Evolutionary conservation across 2,113 vertebrate species (phyloP), one percentile per base, ranked within the genome.

Genomic region (Corythornis vintsioides): DNA sequence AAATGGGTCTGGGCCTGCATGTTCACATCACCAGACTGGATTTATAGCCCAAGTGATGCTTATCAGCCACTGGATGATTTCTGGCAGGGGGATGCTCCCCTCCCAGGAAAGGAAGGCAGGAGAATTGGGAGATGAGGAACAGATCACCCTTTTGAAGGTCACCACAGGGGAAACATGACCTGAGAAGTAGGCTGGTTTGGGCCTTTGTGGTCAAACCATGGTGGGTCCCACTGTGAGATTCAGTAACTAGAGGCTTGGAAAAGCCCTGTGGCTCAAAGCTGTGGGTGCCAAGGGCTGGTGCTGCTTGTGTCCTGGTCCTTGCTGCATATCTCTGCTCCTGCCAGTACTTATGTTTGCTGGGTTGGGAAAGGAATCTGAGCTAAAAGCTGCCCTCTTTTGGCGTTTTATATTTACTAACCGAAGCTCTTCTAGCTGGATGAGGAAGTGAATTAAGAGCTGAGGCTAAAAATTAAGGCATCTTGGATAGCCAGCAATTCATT

Each of bases 371-470:
- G n/a, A 83, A 86, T 29, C 29, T 2, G 45, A 88, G 65, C 35
- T 65, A 61, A 80, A 80, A 92, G 42, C 72, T 42, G 87, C 80
- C 69, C 80, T 83, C 89, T 86, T 88, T 81, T 43, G 86, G 83
- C 29, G 35, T 86, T 65, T 61, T 18, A 3, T 45, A 24, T n/a
- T 69, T 73, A 31, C 43, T 20, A 18, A 66, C 14, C 3, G 3
- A 26, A 72, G 1, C 43, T 76, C 7, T 43, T 59, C n/a, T 4
- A 33, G 33, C 21, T n/a, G 25, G 15, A 28, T 33, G 38, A 22
- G 70, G n/a, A 52, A 47, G 29, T 0, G 1, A 21, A 15, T 16
- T 7, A 25, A 64, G 31, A 69, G 25, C 43, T 5, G 15, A 21
- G 15, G 19, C 8, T 38, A 65, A 69, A 20, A 69, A 65, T 83